phyloP scores from a whole-genome alignment of 2,888 invertebrate species.

The Lypha dubia region DNA sequence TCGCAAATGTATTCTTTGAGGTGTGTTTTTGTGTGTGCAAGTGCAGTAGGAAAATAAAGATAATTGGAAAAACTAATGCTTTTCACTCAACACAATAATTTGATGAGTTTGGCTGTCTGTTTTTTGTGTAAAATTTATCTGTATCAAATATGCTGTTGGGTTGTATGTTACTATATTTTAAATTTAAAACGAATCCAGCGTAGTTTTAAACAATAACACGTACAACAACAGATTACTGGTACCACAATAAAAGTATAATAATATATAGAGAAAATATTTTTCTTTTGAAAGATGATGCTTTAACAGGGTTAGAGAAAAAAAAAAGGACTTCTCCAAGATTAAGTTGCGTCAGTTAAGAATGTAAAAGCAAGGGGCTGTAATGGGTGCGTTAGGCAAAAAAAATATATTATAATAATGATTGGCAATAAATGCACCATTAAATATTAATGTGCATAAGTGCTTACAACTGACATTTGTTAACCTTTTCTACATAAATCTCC shows the following conservation, averaged over 20 bases:
- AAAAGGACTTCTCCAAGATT: background rate
- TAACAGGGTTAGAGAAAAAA: background rate
- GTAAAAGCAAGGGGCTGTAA: background rate
- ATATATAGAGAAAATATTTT: background rate
- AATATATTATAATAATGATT: background rate
- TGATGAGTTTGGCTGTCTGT: conserved; percentile 35
- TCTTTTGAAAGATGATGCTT: conserved; percentile 6
- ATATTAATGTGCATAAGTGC: conserved; percentile 55
- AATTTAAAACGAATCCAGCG: conserved; percentile 51
- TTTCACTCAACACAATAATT: conserved; percentile 43
- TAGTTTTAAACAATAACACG: conserved; percentile 40
- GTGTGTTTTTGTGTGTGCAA: background rate
- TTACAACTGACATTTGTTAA: conserved; percentile 49
- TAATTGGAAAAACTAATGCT: conserved; percentile 27
- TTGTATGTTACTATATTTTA: conserved; percentile 36
- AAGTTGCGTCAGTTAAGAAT: background rate
- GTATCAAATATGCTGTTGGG: background rate
- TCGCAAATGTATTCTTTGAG: background rate
- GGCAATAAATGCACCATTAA: conserved; percentile 54
- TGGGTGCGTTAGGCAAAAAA: background rate
- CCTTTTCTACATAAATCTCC: conserved; percentile 18
- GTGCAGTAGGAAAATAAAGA: background rate
- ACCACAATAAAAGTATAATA: background rate
- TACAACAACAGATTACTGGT: conserved; percentile 25
- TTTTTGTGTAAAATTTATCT: background rate